A percentile compares a stretch with the other conserved stretches of the same genome.
phyloP scores from a whole-genome alignment of 1,140 invertebrate species.

The Protaetia brevitarsis region DNA sequence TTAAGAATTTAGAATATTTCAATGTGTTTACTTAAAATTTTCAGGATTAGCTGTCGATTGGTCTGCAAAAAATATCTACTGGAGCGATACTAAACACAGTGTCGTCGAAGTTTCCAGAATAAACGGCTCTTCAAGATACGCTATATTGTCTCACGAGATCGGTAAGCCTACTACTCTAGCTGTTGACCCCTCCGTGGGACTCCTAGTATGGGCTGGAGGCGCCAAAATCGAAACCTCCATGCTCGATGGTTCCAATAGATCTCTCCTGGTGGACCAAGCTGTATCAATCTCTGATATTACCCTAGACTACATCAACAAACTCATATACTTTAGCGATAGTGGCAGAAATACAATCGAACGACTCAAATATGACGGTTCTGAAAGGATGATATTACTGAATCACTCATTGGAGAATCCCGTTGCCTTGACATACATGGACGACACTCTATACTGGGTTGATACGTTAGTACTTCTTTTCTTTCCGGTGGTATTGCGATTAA shows the following conservation, averaged over 20 bases:
- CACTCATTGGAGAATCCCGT: conserved; percentile 74
- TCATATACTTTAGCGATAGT: conserved; percentile 89
- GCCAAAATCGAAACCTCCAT: conserved; percentile 57
- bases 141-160: conserved; percentile 69
- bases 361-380: conserved; percentile 68
- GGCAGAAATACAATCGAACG: conserved; percentile 82
- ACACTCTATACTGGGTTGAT: conserved; percentile 88
- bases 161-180: conserved; percentile 64
- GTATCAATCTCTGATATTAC: conserved; percentile 58
- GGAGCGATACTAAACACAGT: conserved; percentile 83
- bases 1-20: no score
- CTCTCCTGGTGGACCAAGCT: conserved; percentile 54
- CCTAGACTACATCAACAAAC: conserved; percentile 51
- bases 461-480: conserved; percentile 32
- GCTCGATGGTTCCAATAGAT: conserved; percentile 59
- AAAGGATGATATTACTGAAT: conserved; percentile 63
- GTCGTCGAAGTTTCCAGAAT: conserved; percentile 81
- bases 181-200: conserved; percentile 62
- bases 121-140: conserved; percentile 76
- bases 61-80: conserved; percentile 84
- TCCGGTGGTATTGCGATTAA: neutral
- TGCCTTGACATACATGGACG: conserved; percentile 69
- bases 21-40: no score
- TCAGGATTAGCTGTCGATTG: conserved; percentile 77
- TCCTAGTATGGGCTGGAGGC: conserved; percentile 63